Evolutionary conservation across 2,797 vertebrate species (phyloP).

Genomic region (Eupleurogrammus muticus): DNA sequence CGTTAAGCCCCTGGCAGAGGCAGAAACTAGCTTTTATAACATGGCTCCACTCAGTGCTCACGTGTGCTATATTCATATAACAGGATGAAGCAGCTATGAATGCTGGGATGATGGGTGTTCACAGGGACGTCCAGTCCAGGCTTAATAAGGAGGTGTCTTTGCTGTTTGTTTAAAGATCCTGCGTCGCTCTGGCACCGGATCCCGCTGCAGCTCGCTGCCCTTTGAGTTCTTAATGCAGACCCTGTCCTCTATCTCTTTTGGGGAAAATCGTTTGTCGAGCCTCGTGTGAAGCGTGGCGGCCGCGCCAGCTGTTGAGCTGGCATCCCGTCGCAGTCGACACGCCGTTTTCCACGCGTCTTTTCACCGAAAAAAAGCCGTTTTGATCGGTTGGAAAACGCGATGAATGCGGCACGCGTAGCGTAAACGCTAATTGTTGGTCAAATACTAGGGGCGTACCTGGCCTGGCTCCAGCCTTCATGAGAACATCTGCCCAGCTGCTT

Average conservation of each 20-base stretch:
- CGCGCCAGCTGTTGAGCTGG: background rate
- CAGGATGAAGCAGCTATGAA: no score
- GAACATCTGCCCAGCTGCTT: conserved; percentile 51
- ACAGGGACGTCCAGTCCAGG: conserved; percentile 19
- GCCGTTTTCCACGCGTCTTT: background rate
- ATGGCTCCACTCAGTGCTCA: no score
- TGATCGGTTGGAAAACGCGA: background rate
- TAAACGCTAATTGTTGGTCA: conserved; percentile 6
- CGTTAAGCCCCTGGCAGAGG: conserved; percentile 17
- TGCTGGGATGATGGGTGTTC: conserved; percentile 4
- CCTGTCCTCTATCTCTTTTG: background rate
- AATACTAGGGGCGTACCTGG: no score
- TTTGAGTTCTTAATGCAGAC: background rate
- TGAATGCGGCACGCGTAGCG: background rate
- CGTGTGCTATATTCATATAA: no score
- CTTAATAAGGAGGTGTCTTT: conserved; percentile 47
- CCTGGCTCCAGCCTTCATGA: conserved; percentile 20
- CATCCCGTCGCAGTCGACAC: background rate
- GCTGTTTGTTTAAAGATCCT: conserved; percentile 46
- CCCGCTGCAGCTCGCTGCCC: conserved; percentile 9
- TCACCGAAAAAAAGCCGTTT: background rate
- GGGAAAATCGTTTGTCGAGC: background rate
- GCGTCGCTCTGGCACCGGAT: conserved; percentile 34
- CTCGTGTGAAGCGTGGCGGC: background rate
- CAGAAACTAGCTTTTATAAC: no score